Evolutionary conservation across 2,888 invertebrate genomes (phyloP).

Genomic region (Lordiphosa fenestrarum): DNA sequence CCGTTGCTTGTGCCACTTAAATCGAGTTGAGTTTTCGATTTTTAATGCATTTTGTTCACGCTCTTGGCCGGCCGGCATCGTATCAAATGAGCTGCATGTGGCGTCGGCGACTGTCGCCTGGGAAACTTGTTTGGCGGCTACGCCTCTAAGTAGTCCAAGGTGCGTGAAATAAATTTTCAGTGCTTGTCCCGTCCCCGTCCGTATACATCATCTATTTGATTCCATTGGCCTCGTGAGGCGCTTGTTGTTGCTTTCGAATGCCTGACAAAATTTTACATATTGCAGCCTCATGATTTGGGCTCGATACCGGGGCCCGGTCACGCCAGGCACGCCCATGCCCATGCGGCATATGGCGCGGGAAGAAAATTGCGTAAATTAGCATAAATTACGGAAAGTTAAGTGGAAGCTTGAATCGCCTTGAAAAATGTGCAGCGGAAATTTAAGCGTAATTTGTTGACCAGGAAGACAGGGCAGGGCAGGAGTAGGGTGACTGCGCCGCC

Average conservation of each 20-base stretch:
- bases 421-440: conserved; percentile 70
- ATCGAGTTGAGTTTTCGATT: conserved; percentile 68
- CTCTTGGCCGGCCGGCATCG: conserved; percentile 59
- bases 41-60: conserved; percentile 58
- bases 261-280: conserved; percentile 35
- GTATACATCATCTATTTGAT: conserved; percentile 25
- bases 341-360: neutral
- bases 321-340: conserved; percentile 28
- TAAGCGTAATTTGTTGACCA: conserved; percentile 67
- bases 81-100: conserved; percentile 50
- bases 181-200: conserved; percentile 4
- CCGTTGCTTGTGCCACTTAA: conserved; percentile 69
- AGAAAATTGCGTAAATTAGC: conserved; percentile 68
- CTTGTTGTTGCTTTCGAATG: conserved; percentile 13
- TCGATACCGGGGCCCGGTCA: conserved; percentile 19
- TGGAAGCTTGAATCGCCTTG: conserved; percentile 69
- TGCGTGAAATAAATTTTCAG: conserved; percentile 67
- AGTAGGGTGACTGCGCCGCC: neutral
- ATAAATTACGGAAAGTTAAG: conserved; percentile 63
- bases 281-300: conserved; percentile 31
- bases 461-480: conserved; percentile 23
- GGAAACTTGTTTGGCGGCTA: conserved; percentile 57
- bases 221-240: conserved; percentile 30
- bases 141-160: conserved; percentile 69
- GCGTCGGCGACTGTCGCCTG: conserved; percentile 42